Evolutionary conservation across 2,797 vertebrate genomes (phyloP).

Genomic region (Argya squamiceps): DNA sequence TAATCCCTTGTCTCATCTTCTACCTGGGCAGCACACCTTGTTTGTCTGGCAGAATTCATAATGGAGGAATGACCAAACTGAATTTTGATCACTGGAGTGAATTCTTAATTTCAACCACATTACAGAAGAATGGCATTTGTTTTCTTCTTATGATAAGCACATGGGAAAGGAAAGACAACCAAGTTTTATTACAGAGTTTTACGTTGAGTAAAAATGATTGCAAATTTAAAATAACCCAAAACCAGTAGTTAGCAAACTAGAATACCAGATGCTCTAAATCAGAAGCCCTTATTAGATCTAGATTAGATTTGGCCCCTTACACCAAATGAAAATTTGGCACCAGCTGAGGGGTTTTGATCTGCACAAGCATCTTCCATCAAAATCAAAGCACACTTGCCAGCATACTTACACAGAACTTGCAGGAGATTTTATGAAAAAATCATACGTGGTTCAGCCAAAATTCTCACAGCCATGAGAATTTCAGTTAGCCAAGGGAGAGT

Average conservation of each 20-base stretch:
- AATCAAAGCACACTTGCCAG: not conserved
- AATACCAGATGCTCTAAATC: not conserved
- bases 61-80: not conserved
- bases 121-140: not conserved
- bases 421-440: not conserved
- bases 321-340: not conserved
- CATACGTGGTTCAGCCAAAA: not conserved
- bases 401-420: not conserved
- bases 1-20: not conserved
- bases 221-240: not conserved
- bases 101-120: not conserved
- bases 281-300: not conserved
- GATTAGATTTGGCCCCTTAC: fast-evolving
- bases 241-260: not conserved
- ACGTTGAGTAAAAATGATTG: not conserved
- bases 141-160: not conserved
- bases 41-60: not conserved
- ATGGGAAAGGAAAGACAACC: not conserved
- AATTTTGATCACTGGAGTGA: not conserved
- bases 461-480: not conserved
- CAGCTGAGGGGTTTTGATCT: not conserved
- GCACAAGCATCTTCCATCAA: not conserved
- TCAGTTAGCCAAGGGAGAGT: not conserved
- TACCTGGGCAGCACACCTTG: not conserved
- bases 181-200: not conserved